Conservation (phyloP, 2,797 vertebrate species). For the Pterois miles region DNA sequence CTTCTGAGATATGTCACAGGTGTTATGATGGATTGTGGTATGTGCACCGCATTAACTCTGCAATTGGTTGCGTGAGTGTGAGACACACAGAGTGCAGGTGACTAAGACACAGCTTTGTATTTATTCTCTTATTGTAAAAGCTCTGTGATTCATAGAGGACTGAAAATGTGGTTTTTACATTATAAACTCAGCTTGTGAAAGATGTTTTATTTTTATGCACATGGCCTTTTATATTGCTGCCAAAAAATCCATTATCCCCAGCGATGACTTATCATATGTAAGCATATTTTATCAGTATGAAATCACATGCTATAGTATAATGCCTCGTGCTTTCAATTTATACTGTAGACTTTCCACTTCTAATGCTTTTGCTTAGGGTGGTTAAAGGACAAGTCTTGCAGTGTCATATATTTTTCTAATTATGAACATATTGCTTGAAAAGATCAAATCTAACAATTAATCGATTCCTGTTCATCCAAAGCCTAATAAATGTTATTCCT, state of each 20-base stretch:
- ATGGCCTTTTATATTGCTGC: constrained; percentile 24
- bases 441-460: background rate
- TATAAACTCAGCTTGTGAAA: background rate
- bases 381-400: background rate
- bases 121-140: constrained; percentile 26
- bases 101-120: constrained; percentile 28
- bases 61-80: constrained; percentile 12
- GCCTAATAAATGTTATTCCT: background rate
- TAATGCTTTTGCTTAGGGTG: background rate
- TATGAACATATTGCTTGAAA: background rate
- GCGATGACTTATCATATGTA: background rate
- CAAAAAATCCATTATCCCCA: constrained; percentile 3
- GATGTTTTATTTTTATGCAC: background rate
- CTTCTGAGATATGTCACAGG: constrained; percentile 62
- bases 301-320: background rate
- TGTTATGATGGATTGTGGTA: constrained; percentile 44
- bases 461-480: background rate
- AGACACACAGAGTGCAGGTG: background rate
- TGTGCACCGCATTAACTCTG: constrained; percentile 38
- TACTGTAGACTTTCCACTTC: background rate
- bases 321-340: background rate
- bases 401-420: no score
- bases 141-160: constrained; percentile 20
- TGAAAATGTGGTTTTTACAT: background rate
- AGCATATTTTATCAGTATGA: background rate